These are phyloP conservation scores for Pluvialis apricaria DNA, from an alignment of 2,113 vertebrate genomes.

Conservation along the genomic window DNA sequence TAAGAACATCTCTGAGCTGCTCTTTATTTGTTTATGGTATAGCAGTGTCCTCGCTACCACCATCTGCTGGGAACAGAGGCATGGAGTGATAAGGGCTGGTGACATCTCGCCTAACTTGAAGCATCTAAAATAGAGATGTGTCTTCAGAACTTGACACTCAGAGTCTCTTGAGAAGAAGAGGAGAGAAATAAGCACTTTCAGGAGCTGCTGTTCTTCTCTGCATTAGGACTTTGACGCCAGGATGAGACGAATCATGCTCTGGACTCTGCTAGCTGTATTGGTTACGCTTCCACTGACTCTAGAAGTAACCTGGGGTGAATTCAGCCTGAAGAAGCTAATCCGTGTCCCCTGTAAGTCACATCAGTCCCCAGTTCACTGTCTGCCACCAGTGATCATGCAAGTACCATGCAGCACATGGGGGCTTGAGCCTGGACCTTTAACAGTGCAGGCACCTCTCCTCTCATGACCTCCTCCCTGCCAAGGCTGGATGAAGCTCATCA, in stretches of 20 bases:
- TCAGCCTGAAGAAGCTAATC: background rate
- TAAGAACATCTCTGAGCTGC: background rate
- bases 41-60: background rate
- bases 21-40: background rate
- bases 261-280: background rate
- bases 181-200: background rate
- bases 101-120: background rate
- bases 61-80: background rate
- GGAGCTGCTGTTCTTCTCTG: background rate
- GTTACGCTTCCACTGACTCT: background rate
- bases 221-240: background rate
- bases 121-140: background rate
- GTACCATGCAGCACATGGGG: background rate
- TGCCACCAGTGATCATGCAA: background rate
- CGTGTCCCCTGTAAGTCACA: background rate
- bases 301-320: background rate
- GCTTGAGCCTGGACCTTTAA: background rate
- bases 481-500: background rate
- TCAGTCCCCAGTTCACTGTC: background rate
- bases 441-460: background rate
- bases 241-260: background rate
- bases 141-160: background rate
- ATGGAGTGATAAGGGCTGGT: background rate
- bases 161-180: background rate
- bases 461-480: background rate